phyloP scores from a whole-genome alignment of 2,888 invertebrate genomes.

The Drosophila anceps region DNA sequence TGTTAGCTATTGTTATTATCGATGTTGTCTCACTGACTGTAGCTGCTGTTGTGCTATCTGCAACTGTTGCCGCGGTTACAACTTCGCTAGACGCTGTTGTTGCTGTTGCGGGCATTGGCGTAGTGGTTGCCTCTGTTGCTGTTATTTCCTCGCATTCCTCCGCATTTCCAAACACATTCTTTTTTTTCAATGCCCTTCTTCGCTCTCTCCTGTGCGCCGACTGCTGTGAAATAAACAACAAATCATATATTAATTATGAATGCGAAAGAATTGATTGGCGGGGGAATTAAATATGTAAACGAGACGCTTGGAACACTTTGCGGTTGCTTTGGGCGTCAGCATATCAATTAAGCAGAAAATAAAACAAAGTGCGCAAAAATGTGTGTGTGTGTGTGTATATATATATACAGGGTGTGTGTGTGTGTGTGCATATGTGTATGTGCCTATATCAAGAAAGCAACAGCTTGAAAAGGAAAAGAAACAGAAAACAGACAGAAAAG shows the following conservation, averaged over 20 bases:
- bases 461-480: conserved; percentile 31
- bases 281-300: conserved; percentile 1
- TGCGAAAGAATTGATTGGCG: background rate
- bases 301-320: conserved; percentile 12
- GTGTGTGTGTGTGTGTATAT: conserved; percentile 35
- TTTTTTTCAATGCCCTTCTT: conserved; percentile 66
- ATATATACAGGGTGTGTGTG: conserved; percentile 38
- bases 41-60: conserved; percentile 34
- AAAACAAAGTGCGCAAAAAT: conserved; percentile 34
- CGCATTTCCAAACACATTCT: conserved; percentile 46
- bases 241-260: background rate
- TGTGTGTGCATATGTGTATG: conserved; percentile 19
- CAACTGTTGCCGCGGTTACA: conserved; percentile 15
- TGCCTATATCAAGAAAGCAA: conserved; percentile 41
- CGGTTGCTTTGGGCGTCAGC: conserved; percentile 38
- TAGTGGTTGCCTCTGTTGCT: conserved; percentile 42
- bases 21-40: conserved; percentile 23
- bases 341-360: conserved; percentile 58
- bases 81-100: conserved; percentile 32
- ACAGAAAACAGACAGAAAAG: conserved; percentile 21
- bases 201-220: conserved; percentile 58
- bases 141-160: conserved; percentile 41
- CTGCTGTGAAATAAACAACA: conserved; percentile 43
- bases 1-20: conserved; percentile 48
- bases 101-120: conserved; percentile 38